phyloP scores from a whole-genome alignment of 2,113 vertebrate species.

The Chrysochloris asiatica region DNA sequence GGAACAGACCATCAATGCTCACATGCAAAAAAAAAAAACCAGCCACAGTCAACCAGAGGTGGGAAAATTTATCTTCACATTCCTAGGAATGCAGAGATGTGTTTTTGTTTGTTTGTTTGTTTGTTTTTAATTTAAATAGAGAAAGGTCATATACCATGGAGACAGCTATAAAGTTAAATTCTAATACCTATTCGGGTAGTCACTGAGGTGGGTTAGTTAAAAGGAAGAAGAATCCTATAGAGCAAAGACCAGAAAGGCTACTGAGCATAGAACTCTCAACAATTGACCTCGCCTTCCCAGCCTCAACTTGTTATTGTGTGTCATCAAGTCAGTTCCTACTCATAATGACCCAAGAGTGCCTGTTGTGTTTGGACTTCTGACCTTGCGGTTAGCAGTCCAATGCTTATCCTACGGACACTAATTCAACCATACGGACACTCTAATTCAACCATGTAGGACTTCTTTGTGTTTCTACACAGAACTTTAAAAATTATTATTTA shows the following conservation, averaged over 20 bases:
- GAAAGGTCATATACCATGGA: neutral
- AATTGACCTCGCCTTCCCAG: too few relatives aligned
- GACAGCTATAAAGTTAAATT: neutral
- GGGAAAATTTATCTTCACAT: neutral
- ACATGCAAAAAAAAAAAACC: too few relatives aligned
- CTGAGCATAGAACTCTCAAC: neutral
- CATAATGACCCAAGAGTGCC: too few relatives aligned
- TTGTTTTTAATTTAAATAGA: too few relatives aligned
- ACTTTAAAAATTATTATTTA: neutral
- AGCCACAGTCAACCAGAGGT: neutral
- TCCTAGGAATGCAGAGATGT: neutral
- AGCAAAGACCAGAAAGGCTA: neutral
- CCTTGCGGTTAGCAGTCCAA: too few relatives aligned
- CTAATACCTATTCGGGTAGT: neutral
- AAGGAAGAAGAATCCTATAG: neutral
- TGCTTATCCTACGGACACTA: too few relatives aligned
- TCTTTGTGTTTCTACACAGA: neutral
- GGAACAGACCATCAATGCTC: too few relatives aligned
- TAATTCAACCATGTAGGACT: neutral
- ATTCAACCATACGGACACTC: neutral
- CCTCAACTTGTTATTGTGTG: neutral
- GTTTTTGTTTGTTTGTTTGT: neutral
- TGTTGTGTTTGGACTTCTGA: too few relatives aligned
- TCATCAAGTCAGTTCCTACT: too few relatives aligned
- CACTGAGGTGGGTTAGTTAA: neutral